A percentile compares a stretch with the other conserved stretches of the same genome.
These are phyloP conservation scores for Bryconaethiops microstoma DNA, from an alignment of 2,797 vertebrate species.

Conservation along the genomic window DNA sequence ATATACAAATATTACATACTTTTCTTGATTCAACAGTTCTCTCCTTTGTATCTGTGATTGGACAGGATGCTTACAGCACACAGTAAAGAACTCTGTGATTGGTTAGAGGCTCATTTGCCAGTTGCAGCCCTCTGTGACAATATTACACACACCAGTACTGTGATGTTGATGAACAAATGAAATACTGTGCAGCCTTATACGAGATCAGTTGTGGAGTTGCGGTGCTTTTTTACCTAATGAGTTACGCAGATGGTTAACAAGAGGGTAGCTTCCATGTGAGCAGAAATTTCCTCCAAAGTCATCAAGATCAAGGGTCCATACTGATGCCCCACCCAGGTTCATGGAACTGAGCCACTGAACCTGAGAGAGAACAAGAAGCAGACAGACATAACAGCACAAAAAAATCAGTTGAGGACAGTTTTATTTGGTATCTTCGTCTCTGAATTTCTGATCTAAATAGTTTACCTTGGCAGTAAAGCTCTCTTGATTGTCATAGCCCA, in stretches of 20 bases:
- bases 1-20: no score
- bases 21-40: no score
- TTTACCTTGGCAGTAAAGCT: slow-evolving; percentile 76
- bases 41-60: no score
- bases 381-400: not conserved
- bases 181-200: not conserved
- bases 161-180: not conserved
- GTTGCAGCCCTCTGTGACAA: not conserved
- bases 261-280: slow-evolving; percentile 69
- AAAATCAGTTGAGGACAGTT: not conserved
- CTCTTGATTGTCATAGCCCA: slow-evolving; percentile 73
- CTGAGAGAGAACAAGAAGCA: slow-evolving; percentile 56
- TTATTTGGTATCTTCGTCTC: not conserved
- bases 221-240: slow-evolving; percentile 66
- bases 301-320: slow-evolving; percentile 79
- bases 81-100: not conserved
- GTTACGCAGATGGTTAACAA: slow-evolving; percentile 75
- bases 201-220: not conserved
- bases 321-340: slow-evolving; percentile 75
- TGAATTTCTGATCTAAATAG: not conserved
- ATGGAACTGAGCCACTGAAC: slow-evolving; percentile 69
- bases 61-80: not conserved
- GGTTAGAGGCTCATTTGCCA: not conserved
- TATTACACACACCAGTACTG: not conserved
- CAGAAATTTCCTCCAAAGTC: slow-evolving; percentile 78